phyloP scores from a whole-genome alignment of 2,113 vertebrate species.

The Phaethornis superciliosus region DNA sequence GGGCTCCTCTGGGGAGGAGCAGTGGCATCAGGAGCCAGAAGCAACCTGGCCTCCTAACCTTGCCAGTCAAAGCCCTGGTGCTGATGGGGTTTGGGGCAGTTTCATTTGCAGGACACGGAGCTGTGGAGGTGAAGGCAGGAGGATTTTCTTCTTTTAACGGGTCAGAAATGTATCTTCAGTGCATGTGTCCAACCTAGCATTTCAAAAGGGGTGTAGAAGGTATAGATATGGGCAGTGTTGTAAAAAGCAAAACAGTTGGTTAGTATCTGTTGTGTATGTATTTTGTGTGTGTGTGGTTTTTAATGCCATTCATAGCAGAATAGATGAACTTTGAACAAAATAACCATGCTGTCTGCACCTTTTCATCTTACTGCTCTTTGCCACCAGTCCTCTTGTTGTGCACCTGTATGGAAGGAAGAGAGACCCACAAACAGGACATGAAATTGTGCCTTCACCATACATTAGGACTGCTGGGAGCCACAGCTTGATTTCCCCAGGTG shows the following conservation, averaged over 20 bases:
- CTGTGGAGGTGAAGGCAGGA: neutral
- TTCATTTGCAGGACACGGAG: neutral
- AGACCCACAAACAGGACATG: neutral
- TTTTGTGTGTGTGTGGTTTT: neutral
- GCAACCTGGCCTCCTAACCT: neutral
- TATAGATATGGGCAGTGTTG: neutral
- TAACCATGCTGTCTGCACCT: neutral
- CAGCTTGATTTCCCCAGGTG: neutral
- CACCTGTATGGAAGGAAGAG: neutral
- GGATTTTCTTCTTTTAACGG: neutral
- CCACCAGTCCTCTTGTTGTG: neutral
- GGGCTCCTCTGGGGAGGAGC: neutral
- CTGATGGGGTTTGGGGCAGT: rapidly evolving
- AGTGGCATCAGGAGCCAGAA: neutral
- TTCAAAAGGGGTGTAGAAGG: neutral
- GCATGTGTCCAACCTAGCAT: neutral
- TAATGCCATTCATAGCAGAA: neutral
- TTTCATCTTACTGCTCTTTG: neutral
- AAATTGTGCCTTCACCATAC: constrained; percentile 64
- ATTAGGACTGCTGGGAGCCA: neutral
- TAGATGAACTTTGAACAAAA: neutral
- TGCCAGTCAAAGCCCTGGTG: neutral
- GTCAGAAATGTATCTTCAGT: neutral
- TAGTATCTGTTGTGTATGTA: too few relatives aligned
- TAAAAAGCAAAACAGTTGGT: neutral